These are phyloP conservation scores for Boulengeromyrus knoepffleri DNA, from an alignment of 2,113 vertebrate genomes.

Conservation along the genomic window DNA sequence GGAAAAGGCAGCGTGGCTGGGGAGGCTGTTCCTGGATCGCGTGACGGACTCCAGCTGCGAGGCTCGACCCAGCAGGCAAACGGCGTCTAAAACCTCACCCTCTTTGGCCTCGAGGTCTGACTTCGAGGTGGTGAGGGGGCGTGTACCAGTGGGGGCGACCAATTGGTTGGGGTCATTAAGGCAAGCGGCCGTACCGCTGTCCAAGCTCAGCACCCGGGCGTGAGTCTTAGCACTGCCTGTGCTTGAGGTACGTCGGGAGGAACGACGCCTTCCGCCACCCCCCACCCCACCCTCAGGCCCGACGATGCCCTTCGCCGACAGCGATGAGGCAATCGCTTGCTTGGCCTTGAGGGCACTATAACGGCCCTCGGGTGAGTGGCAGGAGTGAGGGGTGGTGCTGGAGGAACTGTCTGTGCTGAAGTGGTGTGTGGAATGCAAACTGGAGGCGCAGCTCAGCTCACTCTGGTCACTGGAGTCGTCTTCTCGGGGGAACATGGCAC, in stretches of 20 bases:
- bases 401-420: constrained; percentile 92
- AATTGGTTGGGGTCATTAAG: constrained; percentile 81
- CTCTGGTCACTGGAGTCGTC: constrained; percentile 96
- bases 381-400: constrained; percentile 81
- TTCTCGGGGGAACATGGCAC: constrained; percentile 76
- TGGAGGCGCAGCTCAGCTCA: constrained; percentile 88
- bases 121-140: constrained; percentile 93
- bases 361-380: constrained; percentile 81
- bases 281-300: constrained; percentile 56
- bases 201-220: constrained; percentile 86
- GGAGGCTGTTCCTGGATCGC: constrained; percentile 93
- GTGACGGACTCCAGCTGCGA: constrained; percentile 96
- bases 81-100: constrained; percentile 94
- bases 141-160: constrained; percentile 74
- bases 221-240: constrained; percentile 82
- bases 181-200: constrained; percentile 91
- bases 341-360: constrained; percentile 74
- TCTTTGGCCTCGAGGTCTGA: constrained; percentile 99
- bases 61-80: constrained; percentile 87
- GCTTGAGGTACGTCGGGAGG: constrained; percentile 75
- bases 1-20: constrained; percentile 77
- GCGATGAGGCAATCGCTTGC: constrained; percentile 47
- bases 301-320: constrained; percentile 41
- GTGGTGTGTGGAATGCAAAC: constrained; percentile 82
- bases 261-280: constrained; percentile 58